Conservation (phyloP, 2,888 invertebrate species). For the Mimas tiliae region DNA sequence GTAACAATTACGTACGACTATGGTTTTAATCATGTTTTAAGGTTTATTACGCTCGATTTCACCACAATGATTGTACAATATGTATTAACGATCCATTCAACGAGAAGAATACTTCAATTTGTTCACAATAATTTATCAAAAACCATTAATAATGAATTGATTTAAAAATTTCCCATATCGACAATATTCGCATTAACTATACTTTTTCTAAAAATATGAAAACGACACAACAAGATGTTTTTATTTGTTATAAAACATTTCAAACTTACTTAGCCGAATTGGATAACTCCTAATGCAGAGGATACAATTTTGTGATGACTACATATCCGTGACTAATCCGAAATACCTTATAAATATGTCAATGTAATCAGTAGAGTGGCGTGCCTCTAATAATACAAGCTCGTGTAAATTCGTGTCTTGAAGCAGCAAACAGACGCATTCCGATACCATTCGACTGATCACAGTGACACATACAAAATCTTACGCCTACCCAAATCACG, state of each 20-base stretch:
- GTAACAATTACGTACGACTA: conserved; percentile 83
- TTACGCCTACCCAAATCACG: conserved; percentile 67
- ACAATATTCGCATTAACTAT: conserved; percentile 71
- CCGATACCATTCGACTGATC: conserved; percentile 41
- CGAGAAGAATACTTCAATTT: conserved; percentile 72
- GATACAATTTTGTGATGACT: conserved; percentile 80
- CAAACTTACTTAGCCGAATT: conserved; percentile 72
- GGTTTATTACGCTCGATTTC: conserved; percentile 71
- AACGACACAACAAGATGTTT: conserved; percentile 81
- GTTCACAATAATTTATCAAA: conserved; percentile 74
- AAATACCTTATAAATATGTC: conserved; percentile 66
- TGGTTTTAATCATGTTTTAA: conserved; percentile 69
- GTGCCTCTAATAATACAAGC: background rate
- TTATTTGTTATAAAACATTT: conserved; percentile 65
- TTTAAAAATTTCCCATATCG: conserved; percentile 65
- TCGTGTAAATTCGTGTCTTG: conserved; percentile 22
- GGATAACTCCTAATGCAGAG: conserved; percentile 67
- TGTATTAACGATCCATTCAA: conserved; percentile 72
- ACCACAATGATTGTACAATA: conserved; percentile 76
- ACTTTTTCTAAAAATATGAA: conserved; percentile 79
- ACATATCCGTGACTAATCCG: conserved; percentile 73
- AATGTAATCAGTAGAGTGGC: conserved; percentile 40
- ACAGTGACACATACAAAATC: conserved; percentile 54
- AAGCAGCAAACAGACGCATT: conserved; percentile 29
- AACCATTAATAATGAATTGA: conserved; percentile 61